Percentiles rank a stretch among this genome's conserved stretches.
phyloP scores from a whole-genome alignment of 1,140 invertebrate genomes.

The Musca vetustissima region DNA sequence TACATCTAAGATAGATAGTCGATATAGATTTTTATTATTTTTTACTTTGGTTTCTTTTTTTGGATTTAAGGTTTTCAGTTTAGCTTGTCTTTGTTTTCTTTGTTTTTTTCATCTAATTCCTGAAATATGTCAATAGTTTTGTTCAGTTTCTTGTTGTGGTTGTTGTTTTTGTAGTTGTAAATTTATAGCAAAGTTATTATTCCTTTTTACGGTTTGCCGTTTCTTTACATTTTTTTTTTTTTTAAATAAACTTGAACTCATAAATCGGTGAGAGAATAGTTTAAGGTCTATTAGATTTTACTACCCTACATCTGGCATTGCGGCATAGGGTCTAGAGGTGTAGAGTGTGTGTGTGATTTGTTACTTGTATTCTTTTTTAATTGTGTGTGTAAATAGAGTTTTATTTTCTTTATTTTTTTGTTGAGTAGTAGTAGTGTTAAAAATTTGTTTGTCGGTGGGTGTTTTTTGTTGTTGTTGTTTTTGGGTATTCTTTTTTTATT shows the following conservation, averaged over 20 bases:
- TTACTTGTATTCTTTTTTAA: conserved; percentile 5
- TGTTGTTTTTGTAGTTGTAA: conserved; percentile 8
- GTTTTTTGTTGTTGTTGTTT: background rate
- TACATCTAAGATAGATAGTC: no score
- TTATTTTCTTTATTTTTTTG: background rate
- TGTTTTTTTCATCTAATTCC: conserved; percentile 17
- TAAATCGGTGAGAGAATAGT: no score
- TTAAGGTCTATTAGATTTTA: no score
- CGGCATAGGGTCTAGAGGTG: background rate
- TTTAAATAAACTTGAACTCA: no score
- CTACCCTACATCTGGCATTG: no score
- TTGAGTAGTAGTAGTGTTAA: background rate
- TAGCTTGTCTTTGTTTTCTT: background rate
- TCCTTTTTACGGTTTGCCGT: no score
- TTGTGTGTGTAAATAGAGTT: background rate
- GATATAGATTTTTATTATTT: no score
- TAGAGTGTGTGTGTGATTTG: background rate
- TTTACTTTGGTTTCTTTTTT: background rate
- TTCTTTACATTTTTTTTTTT: no score
- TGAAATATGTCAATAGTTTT: conserved; percentile 12
- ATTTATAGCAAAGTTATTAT: conserved; percentile 15
- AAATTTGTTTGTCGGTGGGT: background rate
- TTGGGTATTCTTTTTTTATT: conserved; percentile 4
- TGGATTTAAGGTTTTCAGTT: no score
- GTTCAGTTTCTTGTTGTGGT: background rate